A percentile compares a stretch with the other conserved stretches of the same genome.
Evolutionary conservation across 2,888 invertebrate genomes (phyloP).

Genomic region (Tetropium fuscum): DNA sequence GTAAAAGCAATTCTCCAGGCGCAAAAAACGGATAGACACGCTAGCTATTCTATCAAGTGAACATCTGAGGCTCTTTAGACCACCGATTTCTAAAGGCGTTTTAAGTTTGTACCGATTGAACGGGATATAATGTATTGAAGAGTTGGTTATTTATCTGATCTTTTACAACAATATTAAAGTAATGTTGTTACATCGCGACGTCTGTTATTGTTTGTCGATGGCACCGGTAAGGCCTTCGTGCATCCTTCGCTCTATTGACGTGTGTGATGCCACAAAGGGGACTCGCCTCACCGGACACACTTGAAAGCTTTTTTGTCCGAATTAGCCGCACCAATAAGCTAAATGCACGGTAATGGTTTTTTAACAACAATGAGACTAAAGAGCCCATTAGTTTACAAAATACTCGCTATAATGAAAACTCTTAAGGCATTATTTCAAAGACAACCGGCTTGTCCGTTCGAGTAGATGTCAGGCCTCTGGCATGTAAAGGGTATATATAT

Average conservation of each 20-base stretch:
- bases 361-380: conserved; percentile 37
- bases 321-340: conserved; percentile 50
- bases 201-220: conserved; percentile 49
- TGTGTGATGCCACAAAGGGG: conserved; percentile 42
- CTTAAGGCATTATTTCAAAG: conserved; percentile 22
- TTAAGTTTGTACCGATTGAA: conserved; percentile 54
- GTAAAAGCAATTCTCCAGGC: too few species aligned
- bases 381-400: conserved; percentile 29
- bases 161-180: conserved; percentile 52
- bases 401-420: conserved; percentile 28
- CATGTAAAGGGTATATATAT: not conserved
- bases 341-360: conserved; percentile 47
- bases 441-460: conserved; percentile 19
- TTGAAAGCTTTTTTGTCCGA: conserved; percentile 50
- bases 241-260: conserved; percentile 34
- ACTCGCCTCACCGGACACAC: conserved; percentile 45
- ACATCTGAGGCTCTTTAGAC: conserved; percentile 52
- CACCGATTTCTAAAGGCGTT: conserved; percentile 64
- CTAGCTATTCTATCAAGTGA: conserved; percentile 47
- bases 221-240: conserved; percentile 35
- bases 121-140: conserved; percentile 43
- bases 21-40: too few species aligned
- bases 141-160: conserved; percentile 54
- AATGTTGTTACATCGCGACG: conserved; percentile 52
- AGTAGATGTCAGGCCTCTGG: not conserved